Evolutionary conservation across 2,797 vertebrate genomes (phyloP).

Genomic region (Enteromius thamalakanensis): DNA sequence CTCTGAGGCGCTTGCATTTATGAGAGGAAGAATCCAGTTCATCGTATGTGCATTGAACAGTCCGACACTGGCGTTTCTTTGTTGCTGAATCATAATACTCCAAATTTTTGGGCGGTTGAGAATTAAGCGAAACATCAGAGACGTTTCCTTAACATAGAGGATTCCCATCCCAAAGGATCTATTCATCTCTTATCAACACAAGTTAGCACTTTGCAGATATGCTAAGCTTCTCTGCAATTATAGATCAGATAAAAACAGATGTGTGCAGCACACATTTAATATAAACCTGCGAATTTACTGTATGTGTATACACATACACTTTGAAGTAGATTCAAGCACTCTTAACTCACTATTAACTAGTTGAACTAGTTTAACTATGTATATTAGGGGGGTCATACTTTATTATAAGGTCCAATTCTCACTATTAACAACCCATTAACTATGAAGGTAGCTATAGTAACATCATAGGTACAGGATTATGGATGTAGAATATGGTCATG

Average conservation of each 20-base stretch:
- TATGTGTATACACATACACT: not conserved
- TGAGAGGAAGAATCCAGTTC: conserved; percentile 48
- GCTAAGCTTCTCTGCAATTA: not conserved
- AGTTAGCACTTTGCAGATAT: not conserved
- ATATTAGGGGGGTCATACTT: no score
- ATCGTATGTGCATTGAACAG: conserved; percentile 40
- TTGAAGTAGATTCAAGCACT: not conserved
- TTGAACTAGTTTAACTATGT: no score
- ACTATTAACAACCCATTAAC: not conserved
- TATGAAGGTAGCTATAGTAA: not conserved
- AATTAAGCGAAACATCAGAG: conserved; percentile 44
- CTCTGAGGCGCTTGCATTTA: conserved; percentile 53
- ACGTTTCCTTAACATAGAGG: conserved; percentile 9
- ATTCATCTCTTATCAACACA: conserved; percentile 32
- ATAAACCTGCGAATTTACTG: not conserved
- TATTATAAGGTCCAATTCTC: no score
- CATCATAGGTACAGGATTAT: not conserved
- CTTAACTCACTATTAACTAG: not conserved
- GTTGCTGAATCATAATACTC: conserved; percentile 50
- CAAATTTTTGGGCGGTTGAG: conserved; percentile 50
- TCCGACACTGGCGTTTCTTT: conserved; percentile 53
- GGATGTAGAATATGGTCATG: not conserved
- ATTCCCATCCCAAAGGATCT: conserved; percentile 31
- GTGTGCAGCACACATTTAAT: not conserved
- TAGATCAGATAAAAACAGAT: not conserved